Percentiles rank a stretch among this genome's conserved stretches.
These are phyloP conservation scores for Machaerirhynchus nigripectus DNA, from an alignment of 2,113 vertebrate genomes.

Conservation along the genomic window DNA sequence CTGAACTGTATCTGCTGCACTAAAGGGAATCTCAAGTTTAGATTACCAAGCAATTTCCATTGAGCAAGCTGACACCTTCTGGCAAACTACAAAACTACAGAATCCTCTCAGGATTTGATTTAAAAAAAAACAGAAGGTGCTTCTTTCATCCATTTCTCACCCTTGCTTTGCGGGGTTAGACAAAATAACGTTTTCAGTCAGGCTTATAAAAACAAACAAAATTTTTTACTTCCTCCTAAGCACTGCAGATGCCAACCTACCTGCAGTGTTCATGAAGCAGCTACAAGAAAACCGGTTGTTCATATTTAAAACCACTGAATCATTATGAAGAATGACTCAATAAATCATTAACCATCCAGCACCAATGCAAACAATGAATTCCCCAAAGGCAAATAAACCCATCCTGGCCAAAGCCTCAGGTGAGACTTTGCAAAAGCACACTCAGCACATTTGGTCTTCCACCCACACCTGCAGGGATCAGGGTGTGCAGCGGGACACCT, in stretches of 20 bases:
- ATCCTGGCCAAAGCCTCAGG: neutral
- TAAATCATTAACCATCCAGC: neutral
- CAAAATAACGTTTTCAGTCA: neutral
- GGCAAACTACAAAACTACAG: constrained; percentile 25
- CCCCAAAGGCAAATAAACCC: neutral
- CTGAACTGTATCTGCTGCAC: neutral
- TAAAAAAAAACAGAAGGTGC: neutral
- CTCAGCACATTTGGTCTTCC: neutral
- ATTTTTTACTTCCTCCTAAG: neutral
- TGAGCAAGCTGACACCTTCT: constrained; percentile 53
- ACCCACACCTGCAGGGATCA: neutral
- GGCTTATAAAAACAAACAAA: neutral
- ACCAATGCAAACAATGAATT: neutral
- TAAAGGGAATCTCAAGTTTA: neutral
- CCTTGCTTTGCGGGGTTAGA: neutral
- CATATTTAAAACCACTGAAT: neutral
- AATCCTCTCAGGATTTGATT: neutral
- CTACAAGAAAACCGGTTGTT: neutral
- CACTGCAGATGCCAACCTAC: neutral
- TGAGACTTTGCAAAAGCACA: neutral
- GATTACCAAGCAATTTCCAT: neutral
- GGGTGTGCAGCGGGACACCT: neutral
- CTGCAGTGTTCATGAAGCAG: neutral
- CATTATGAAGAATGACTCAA: neutral
- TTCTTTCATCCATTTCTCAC: neutral